A percentile compares a stretch with the other conserved stretches of the same genome.
phyloP scores from a whole-genome alignment of 2,113 vertebrate species.

The Actenoides lindsayi region DNA sequence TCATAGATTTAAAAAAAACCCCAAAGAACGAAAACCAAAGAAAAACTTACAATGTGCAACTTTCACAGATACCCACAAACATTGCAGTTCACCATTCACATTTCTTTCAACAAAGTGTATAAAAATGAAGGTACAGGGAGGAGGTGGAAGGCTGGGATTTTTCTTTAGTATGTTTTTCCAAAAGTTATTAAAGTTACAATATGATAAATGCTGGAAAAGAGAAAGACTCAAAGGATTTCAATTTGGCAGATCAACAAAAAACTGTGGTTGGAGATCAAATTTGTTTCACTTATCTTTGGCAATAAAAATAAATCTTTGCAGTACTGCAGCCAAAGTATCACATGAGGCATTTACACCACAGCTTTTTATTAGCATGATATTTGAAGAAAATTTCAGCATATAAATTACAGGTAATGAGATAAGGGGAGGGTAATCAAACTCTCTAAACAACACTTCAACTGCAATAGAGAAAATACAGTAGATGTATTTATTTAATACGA shows the following conservation, averaged over 20 bases:
- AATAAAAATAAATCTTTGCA: constrained; percentile 67
- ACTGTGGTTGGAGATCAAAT: constrained; percentile 52
- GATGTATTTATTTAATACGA: constrained; percentile 72
- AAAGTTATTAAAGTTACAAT: constrained; percentile 45
- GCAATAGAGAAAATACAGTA: constrained; percentile 77
- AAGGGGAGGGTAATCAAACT: constrained; percentile 66
- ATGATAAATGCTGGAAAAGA: constrained; percentile 55
- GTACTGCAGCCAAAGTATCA: constrained; percentile 72
- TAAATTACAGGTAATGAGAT: constrained; percentile 77
- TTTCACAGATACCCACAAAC: constrained; percentile 56
- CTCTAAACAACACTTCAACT: constrained; percentile 76
- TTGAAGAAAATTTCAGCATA: constrained; percentile 60
- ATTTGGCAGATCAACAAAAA: constrained; percentile 57
- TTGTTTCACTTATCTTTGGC: constrained; percentile 77
- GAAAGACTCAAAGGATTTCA: constrained; percentile 26
- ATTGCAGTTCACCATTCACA: constrained; percentile 64
- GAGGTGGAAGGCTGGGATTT: not conserved
- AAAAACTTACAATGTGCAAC: constrained; percentile 37
- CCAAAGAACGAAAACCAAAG: not conserved
- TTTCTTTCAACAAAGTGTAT: constrained; percentile 39
- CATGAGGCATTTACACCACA: constrained; percentile 52
- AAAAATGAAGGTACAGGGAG: constrained; percentile 13
- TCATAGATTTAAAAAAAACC: not conserved
- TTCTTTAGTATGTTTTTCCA: not conserved
- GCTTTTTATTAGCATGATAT: constrained; percentile 55